Percentiles rank a stretch among this genome's conserved stretches.
Evolutionary conservation across 2,888 invertebrate species (phyloP).

Genomic region (Stenotaenia linearis): DNA sequence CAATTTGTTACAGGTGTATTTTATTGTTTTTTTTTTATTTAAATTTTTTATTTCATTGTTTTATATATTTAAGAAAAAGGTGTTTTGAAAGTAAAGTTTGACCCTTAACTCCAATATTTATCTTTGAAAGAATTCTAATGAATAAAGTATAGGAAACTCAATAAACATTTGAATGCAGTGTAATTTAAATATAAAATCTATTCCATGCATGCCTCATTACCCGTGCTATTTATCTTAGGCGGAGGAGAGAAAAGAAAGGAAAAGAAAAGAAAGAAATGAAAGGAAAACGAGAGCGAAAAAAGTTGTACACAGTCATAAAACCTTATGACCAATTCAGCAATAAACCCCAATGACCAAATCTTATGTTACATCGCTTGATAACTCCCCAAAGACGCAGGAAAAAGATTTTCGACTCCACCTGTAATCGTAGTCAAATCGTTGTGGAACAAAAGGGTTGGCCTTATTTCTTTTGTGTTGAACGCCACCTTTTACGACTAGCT

Average conservation of each 20-base stretch:
- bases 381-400: background rate
- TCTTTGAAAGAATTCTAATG: background rate
- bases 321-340: background rate
- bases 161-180: background rate
- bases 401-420: background rate
- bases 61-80: no score
- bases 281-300: background rate
- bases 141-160: background rate
- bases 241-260: background rate
- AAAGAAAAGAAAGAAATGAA: background rate
- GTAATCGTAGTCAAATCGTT: background rate
- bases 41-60: no score
- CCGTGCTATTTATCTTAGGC: background rate
- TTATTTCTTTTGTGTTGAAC: background rate
- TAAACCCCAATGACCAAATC: background rate
- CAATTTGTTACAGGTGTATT: background rate
- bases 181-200: background rate
- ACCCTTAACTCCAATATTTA: background rate
- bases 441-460: background rate
- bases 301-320: background rate
- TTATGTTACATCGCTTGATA: background rate
- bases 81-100: no score
- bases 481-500: background rate
- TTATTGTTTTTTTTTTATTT: background rate
- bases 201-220: background rate